Percentiles rank a stretch among this genome's conserved stretches.
Conservation (phyloP, 2,113 vertebrate species). For the Macroglossus sobrinus region DNA sequence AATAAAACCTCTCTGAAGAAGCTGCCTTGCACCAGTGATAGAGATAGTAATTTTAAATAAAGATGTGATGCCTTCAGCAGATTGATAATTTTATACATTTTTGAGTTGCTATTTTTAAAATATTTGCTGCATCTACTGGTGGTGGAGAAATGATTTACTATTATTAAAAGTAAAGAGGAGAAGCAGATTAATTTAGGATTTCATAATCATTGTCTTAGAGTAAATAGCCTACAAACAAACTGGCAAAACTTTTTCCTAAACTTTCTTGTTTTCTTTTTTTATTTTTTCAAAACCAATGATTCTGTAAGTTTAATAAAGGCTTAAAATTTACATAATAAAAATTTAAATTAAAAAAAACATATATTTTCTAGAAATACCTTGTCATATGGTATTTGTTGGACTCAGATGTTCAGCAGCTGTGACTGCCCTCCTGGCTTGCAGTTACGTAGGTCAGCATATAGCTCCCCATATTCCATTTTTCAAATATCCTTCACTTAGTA, state of each 20-base stretch:
- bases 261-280: neutral
- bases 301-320: neutral
- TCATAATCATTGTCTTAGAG: neutral
- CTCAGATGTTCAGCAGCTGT: neutral
- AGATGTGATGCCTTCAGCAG: neutral
- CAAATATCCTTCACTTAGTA: neutral
- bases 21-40: no score
- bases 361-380: neutral
- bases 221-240: neutral
- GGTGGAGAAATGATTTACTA: neutral
- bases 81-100: neutral
- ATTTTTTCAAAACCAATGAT: neutral
- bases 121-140: neutral
- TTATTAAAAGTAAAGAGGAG: neutral
- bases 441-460: neutral
- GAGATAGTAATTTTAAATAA: neutral
- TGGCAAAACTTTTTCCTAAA: neutral
- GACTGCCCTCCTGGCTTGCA: neutral
- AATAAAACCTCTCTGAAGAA: neutral
- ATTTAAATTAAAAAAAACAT: neutral
- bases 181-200: neutral
- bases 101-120: neutral
- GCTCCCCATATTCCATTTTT: neutral
- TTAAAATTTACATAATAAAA: neutral
- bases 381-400: neutral